Evolutionary conservation across 1,140 invertebrate genomes (phyloP), one percentile per base, ranked within the genome.

Genomic region (Atopsyche davidsoni): DNA sequence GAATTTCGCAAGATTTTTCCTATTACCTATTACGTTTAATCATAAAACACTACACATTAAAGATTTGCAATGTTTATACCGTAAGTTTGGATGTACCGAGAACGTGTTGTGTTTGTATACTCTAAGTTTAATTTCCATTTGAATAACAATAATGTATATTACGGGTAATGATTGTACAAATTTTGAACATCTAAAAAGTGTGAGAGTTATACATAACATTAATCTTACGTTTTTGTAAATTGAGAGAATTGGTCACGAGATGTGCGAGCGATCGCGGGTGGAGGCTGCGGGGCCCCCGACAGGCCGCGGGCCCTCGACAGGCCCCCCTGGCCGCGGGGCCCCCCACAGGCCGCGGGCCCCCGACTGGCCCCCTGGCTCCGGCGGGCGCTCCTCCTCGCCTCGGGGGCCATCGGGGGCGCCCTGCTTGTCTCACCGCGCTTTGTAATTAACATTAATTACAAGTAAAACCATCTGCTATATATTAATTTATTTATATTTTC

Each of bases 101-200:
- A 55, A 55, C 49, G 48, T 25, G 34, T 32, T 50, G 47, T 47
- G 44, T 55, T 54, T 49, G 46, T 55, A 50, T 43, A 43, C 35
- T 44, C 47, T 46, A 55, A 51, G 14, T 17, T 55, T 41, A 52
- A 25, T 49, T 46, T 41, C 36, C 40, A 36, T 49, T 50, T 41
- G 31, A 51, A 51, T 55, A 55, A 55, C 53, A 51, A 47, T 51
- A 56, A 51, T 51, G 45, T 56, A 56, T 56, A 51, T 51, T 51
- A 56, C 48, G 44, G 53, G 36, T 57, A 57, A 57, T 57, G 55
- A 57, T 57, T 57, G 55, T 57, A 57, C 55, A 49, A 52, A 57
- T 45, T 56, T 57, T 57, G 55, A 57, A 57, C 55, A 52, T 57
- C 55, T 57, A 57, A 49, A 57, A 57, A 23, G 22, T 56, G 49